Conservation (phyloP, 2,888 invertebrate species). For the Gasteruption jaculator region DNA sequence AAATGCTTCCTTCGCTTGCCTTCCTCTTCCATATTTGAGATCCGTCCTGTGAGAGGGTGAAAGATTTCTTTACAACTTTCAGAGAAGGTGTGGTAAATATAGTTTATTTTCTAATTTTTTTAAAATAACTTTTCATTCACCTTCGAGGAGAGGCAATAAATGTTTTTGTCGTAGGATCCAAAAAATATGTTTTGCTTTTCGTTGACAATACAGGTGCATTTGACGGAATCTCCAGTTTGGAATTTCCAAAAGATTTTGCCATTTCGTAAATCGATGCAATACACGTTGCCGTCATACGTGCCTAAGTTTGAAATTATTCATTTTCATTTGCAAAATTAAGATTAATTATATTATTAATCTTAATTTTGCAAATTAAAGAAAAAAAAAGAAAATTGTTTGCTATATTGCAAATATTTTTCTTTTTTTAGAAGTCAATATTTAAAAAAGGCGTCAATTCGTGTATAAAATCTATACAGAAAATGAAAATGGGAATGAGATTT, state of each 20-base stretch:
- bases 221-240: constrained; percentile 61
- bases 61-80: constrained; percentile 3
- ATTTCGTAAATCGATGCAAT: constrained; percentile 59
- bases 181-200: constrained; percentile 55
- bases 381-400: constrained; percentile 1
- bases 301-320: no score
- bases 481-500: no score
- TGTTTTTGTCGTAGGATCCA: constrained; percentile 68
- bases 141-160: constrained; percentile 59
- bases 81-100: background rate
- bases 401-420: no score
- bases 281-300: constrained; percentile 71
- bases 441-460: no score
- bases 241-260: constrained; percentile 62
- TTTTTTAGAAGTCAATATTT: no score
- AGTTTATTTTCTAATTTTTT: constrained; percentile 9
- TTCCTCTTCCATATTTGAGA: constrained; percentile 39
- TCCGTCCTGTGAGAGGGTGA: constrained; percentile 51
- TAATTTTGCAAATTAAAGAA: background rate
- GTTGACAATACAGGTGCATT: constrained; percentile 57
- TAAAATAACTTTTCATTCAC: constrained; percentile 47
- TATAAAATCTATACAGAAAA: no score
- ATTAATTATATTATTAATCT: constrained; percentile 8
- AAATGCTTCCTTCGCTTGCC: constrained; percentile 54
- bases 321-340: no score